Conservation (phyloP, 1,140 invertebrate genomes). For the Platyura marginata region DNA sequence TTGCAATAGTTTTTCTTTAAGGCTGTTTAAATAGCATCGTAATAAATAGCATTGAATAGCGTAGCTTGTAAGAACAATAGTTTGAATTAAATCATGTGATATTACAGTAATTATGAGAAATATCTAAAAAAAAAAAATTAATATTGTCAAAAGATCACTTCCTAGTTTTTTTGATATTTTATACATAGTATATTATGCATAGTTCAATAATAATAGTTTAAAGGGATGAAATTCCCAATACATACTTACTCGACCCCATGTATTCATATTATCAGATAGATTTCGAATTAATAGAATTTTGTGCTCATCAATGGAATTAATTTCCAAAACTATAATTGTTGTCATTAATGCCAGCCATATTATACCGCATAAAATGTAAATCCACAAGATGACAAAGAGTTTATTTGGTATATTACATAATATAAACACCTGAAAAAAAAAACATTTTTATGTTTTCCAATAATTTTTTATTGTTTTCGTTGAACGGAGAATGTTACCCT, state of each 20-base stretch:
- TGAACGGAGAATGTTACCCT: no score
- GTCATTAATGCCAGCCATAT: conserved; percentile 12
- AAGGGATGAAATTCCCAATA: no score
- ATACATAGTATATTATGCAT: no score
- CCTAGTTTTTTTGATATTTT: no score
- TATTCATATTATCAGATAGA: conserved; percentile 26
- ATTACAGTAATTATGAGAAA: conserved; percentile 45
- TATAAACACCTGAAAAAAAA: conserved; percentile 6
- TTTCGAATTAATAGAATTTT: conserved; percentile 28
- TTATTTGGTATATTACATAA: conserved; percentile 31
- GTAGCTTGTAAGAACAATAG: conserved; percentile 58
- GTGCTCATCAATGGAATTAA: conserved; percentile 13
- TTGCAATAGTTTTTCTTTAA: conserved; percentile 48
- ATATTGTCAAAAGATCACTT: no score
- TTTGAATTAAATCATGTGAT: conserved; percentile 58
- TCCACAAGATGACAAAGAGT: conserved; percentile 46
- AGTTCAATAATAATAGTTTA: no score
- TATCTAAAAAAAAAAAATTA: conserved; percentile 20
- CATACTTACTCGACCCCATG: no score
- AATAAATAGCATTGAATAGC: conserved; percentile 60
- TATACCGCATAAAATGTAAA: conserved; percentile 43
- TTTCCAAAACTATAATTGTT: conserved; percentile 1
- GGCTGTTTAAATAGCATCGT: conserved; percentile 45
- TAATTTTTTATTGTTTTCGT: no score
- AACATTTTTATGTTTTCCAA: no score